Conservation (phyloP, 2,797 vertebrate genomes). For the Danio choprae region DNA sequence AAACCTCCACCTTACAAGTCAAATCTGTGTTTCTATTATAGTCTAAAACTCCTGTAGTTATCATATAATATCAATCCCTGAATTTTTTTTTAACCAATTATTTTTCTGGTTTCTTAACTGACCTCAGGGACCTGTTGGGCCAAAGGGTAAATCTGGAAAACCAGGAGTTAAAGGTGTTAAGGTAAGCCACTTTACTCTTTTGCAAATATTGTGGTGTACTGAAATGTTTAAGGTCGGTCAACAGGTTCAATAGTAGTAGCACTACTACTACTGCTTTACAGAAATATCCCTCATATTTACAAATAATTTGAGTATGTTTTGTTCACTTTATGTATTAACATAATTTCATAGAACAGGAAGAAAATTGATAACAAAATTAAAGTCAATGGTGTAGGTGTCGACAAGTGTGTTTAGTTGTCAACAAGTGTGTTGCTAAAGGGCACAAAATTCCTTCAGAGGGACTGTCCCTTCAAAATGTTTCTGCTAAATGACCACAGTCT, state of each 20-base stretch:
- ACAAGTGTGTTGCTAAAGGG: neutral
- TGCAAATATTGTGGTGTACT: neutral
- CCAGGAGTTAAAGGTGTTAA: conserved; percentile 72
- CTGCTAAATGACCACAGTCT: neutral
- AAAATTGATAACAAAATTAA: too few species aligned
- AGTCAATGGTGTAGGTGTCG: too few species aligned
- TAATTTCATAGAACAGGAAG: too few species aligned
- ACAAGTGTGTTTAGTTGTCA: neutral
- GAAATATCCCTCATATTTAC: neutral
- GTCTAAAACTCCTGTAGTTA: neutral
- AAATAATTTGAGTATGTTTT: neutral
- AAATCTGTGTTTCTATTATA: neutral
- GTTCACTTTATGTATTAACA: neutral
- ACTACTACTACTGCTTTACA: neutral
- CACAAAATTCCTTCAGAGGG: neutral
- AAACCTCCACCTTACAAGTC: neutral
- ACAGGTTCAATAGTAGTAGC: neutral
- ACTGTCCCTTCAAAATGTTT: neutral
- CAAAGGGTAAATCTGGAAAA: conserved; percentile 65
- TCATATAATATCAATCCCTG: neutral
- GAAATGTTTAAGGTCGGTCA: neutral
- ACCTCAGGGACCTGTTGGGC: conserved; percentile 71
- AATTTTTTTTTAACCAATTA: too few species aligned
- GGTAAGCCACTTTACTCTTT: conserved; percentile 63
- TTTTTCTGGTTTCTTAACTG: neutral